Base-by-base conservation (phyloP, 2,797 vertebrate species). In the Erethizon dorsatum region DNA sequence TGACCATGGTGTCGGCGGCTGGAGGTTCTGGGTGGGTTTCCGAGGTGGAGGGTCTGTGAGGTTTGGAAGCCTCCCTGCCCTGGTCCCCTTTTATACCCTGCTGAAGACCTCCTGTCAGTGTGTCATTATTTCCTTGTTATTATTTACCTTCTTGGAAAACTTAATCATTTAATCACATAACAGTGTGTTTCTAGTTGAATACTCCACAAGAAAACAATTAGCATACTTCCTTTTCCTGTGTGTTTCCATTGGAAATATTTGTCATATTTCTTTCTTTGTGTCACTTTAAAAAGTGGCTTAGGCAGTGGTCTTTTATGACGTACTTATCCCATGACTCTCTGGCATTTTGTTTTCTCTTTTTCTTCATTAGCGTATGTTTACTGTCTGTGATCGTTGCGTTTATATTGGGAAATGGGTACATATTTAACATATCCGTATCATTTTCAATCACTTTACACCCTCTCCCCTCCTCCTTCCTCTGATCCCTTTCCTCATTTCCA, bases 1-100 rank as follows among this genome's bases (percentile, higher is more conserved):
- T 87, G 67, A 85, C 87, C 97, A 97, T 98, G 56, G 47, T 96
- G 89, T 91, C 3, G 3, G 54, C 89, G 59, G n/a, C 4, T 96
- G 47, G 61, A 95, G 79, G 61, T 54, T 97, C 69, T 91, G 33
- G 28, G 28, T 83, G 52, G 5, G 7, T 90, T 91, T 97, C 1
- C 17, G n/a, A 75, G 41, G 92, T 54, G 78, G 94, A 87, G 52
- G 52, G 63, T 80, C 22, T n/a, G 56, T 33, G 63, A 33, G 56
- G 54, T 93, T 45, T 96, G 84, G 59, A 85, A 26, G 37, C 50
- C 52, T 95, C 14, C 50, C 77, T 90, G 77, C 1, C 18, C 2
- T 22, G 1, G 3, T 0, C 33, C 65, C 11, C 50, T 71, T 97
- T 97, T 96, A 96, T 94, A 96, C 57, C 33, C 61, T 4, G 3